Base-by-base conservation (phyloP, 2,113 vertebrate species). In the Forbesichthys papilliferus region DNA sequence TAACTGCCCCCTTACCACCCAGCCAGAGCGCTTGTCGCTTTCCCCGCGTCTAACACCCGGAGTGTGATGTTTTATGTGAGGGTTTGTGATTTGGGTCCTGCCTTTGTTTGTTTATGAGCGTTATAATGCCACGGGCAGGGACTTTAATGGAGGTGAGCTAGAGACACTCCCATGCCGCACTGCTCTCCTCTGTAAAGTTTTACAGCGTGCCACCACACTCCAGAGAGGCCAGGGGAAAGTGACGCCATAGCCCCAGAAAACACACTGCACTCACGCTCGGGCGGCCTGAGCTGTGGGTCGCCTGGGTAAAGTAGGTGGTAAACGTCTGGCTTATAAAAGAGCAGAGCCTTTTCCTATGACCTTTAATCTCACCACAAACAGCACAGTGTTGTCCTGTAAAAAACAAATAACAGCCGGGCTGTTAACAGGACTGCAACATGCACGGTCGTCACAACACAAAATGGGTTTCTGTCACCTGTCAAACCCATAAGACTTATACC, bases 121-220 rank as follows among this genome's bases (percentile, higher is more conserved):
- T 82, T 87, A 85, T 84, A 90, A 90, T 86, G 75, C 86, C 83
- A 88, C 83, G 71, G 89, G 87, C 86, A 83, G 66, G 68, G 78
- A 69, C 82, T 86, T 91, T 91, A 90, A 91, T 85, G 86, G 80
- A 89, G 83, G 85, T 88, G 88, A 89, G 68, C 48, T 33, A n/a
- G 27, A 75, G 87, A 83, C 85, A 86, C 81, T 86, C 86, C 86
- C 84, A 89, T 85, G 86, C 91, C 83, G 84, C 82, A 77, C 87
- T 84, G 84, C 83, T 77, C 78, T 77, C 83, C 82, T 89, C 86
- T 83, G 79, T 90, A 89, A 92, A 90, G 77, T 91, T 91, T 93
- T 89, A 91, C 85, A 86, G 87, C 60, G 71, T 86, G 86, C 89
- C 79, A 87, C 86, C 87, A 81, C 86, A 78, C 78, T 88, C 83